Evolutionary conservation across 2,888 invertebrate species (phyloP).

Genomic region (Chloromyia formosa): DNA sequence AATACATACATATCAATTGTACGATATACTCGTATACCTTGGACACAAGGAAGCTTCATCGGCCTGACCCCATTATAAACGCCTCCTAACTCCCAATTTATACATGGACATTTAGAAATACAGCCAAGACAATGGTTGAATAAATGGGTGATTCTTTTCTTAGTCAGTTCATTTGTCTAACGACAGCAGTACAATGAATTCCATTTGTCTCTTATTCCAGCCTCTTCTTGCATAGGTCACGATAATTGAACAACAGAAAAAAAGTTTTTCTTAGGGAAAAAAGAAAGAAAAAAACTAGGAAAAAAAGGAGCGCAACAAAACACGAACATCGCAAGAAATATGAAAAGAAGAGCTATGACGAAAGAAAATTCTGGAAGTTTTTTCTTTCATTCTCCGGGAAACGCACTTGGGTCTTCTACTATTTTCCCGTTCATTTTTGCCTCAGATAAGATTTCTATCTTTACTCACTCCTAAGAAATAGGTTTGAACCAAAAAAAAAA

Average conservation of each 20-base stretch:
- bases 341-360: background rate
- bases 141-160: slow-evolving; percentile 32
- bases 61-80: slow-evolving; percentile 31
- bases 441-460: too few relatives aligned
- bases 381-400: too few relatives aligned
- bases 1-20: too few relatives aligned
- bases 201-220: background rate
- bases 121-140: background rate
- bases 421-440: too few relatives aligned
- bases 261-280: slow-evolving; percentile 2
- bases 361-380: background rate
- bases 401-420: too few relatives aligned
- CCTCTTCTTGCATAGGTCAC: slow-evolving; percentile 12
- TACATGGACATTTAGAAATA: background rate
- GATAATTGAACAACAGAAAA: slow-evolving; percentile 25
- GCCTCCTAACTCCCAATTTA: background rate
- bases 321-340: background rate
- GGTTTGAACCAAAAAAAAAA: too few relatives aligned
- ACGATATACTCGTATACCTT: too few relatives aligned
- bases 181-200: slow-evolving; percentile 26
- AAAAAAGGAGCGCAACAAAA: background rate
- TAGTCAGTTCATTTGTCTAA: slow-evolving; percentile 35
- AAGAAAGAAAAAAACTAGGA: background rate
- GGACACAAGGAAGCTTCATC: background rate
- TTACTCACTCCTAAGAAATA: too few relatives aligned